phyloP scores from a whole-genome alignment of 2,888 invertebrate genomes.

The Allolobophora icterica region DNA sequence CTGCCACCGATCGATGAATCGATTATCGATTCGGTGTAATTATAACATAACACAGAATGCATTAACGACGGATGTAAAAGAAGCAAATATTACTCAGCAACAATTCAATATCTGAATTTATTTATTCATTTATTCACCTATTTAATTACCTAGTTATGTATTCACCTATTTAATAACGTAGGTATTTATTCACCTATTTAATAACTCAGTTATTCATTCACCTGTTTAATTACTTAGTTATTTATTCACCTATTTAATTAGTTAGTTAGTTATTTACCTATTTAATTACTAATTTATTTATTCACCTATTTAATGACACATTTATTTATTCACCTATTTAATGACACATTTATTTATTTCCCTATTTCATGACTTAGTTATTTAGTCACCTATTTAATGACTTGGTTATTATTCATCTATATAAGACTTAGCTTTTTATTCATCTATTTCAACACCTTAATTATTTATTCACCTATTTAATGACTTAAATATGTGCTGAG shows the following conservation, averaged over 20 bases:
- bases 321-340: background rate
- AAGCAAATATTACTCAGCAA: background rate
- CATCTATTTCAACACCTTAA: background rate
- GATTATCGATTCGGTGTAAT: background rate
- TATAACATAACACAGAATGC: background rate
- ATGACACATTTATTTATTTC: no score
- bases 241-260: background rate
- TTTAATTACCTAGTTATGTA: background rate
- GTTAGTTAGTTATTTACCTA: no score
- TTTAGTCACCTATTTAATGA: background rate
- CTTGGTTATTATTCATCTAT: no score
- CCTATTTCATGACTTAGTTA: background rate
- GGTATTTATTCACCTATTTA: background rate
- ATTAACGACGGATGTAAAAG: background rate
- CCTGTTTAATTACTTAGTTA: background rate
- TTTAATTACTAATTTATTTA: background rate
- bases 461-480: background rate
- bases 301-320: background rate
- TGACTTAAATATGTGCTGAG: background rate
- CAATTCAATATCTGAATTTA: no score
- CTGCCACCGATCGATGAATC: background rate
- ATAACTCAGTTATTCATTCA: background rate
- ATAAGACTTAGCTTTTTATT: no score
- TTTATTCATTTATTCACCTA: background rate
- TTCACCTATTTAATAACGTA: background rate